Evolutionary conservation across 2,888 invertebrate species (phyloP).

Genomic region (Brenthis hecate): DNA sequence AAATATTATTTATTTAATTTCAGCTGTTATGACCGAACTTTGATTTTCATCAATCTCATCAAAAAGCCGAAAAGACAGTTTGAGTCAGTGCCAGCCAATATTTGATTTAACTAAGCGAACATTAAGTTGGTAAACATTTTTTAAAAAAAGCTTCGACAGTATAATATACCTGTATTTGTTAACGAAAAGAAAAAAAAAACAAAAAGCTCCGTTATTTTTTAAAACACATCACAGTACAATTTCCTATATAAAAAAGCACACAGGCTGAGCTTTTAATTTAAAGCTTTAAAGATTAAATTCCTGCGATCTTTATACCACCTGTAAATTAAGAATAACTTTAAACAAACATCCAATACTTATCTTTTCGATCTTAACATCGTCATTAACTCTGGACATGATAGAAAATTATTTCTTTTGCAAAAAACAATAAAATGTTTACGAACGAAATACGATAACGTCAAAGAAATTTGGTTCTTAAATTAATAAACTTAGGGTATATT

Average conservation of each 20-base stretch:
- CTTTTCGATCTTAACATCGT: slow-evolving; percentile 18
- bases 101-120: no score
- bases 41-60: no score
- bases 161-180: no score
- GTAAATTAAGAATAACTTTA: slow-evolving; percentile 13
- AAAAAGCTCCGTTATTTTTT: no score
- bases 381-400: slow-evolving; percentile 18
- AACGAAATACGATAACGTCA: not conserved
- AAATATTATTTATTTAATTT: no score
- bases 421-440: slow-evolving; percentile 5
- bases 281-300: slow-evolving; percentile 5
- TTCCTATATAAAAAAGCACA: slow-evolving; percentile 7
- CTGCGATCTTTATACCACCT: slow-evolving; percentile 1
- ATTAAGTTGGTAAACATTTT: no score
- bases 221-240: not conserved
- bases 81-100: no score
- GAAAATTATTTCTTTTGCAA: slow-evolving; percentile 20
- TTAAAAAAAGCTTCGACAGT: no score
- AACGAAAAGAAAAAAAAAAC: no score
- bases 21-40: no score
- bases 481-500: slow-evolving; percentile 13
- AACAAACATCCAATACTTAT: slow-evolving; percentile 14
- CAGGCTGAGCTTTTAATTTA: not conserved
- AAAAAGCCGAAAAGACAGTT: no score
- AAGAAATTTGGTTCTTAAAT: slow-evolving; percentile 16